Base-by-base conservation (phyloP, 2,113 vertebrate genomes). In the Uria aalge region DNA sequence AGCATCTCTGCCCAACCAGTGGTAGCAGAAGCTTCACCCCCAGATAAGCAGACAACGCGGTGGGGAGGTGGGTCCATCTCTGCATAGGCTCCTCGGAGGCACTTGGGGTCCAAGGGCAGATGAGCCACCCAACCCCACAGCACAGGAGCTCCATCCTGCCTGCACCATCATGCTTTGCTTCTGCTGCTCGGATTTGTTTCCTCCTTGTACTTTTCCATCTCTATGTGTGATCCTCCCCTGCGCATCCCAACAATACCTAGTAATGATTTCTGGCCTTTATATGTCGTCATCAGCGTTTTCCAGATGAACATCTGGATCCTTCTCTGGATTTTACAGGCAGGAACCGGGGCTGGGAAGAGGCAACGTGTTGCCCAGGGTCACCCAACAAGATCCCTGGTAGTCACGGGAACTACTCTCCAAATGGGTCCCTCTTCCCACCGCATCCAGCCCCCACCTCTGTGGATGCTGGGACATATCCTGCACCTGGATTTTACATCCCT, bases 101-200 rank as follows among this genome's bases (percentile, higher is more conserved):
- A 45, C 15, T 45, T 1, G 1, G 23, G 45, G 27, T 15, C 38
- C 1, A 1, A 40, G 43, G 36, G 40, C 7, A 71, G 29, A 7
- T 0, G 15, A 67, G 10, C 15, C 4, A 6, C 41, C 6, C 0
- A 2, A 8, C 9, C 15, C 30, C 1, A 0, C 50, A 45, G 24
- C 18, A 60, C 40, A 12, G 43, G 30, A 64, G 18, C 8, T 36
- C 24, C 36, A 12, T 4, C 5, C 41, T 2, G 0, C 29, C 29
- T 2, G 8, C 26, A 13, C 34, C 4, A 5, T 69, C 0, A 0
- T 0, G 0, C 34, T 76, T 52, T 20, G 15, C 38, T 53, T 53
- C 21, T 82, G 34, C 68, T 64, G 23, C 59, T 60, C 2, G 0
- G 15, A 5, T 43, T 15, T 45, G 8, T 55, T 83, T 84, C 48